Evolutionary conservation across 2,888 invertebrate species (phyloP).

Genomic region (Papilio protenor): DNA sequence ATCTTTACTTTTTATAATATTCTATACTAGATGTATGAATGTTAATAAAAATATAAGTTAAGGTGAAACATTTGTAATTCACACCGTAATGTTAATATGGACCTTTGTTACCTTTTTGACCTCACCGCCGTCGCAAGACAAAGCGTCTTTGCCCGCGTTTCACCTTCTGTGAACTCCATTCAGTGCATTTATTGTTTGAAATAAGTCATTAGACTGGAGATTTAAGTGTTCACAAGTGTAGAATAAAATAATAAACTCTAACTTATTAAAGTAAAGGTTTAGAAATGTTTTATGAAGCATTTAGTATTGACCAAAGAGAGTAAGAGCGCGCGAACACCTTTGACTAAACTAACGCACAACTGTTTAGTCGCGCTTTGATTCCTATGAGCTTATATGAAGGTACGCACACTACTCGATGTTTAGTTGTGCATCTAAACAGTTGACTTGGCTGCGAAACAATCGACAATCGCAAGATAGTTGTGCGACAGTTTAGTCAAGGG

Average conservation of each 20-base stretch:
- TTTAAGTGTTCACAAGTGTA: constrained; percentile 1
- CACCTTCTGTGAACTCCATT: constrained; percentile 11
- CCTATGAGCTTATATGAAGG: too few relatives aligned
- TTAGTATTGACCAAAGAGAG: too few relatives aligned
- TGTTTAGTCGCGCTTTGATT: too few relatives aligned
- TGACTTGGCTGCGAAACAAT: too few relatives aligned
- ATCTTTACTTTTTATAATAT: too few relatives aligned
- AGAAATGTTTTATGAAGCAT: background rate
- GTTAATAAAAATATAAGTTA: background rate
- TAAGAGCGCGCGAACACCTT: too few relatives aligned
- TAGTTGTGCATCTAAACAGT: too few relatives aligned
- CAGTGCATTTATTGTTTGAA: constrained; percentile 20
- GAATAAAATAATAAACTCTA: constrained; percentile 1
- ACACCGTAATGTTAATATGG: background rate
- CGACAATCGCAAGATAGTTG: too few relatives aligned
- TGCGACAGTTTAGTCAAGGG: too few relatives aligned
- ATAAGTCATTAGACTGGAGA: background rate
- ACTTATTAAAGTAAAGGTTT: background rate
- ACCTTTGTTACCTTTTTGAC: constrained; percentile 20
- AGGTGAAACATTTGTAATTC: background rate
- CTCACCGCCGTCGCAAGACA: constrained; percentile 8
- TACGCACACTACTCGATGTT: too few relatives aligned
- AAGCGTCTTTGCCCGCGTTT: constrained; percentile 13
- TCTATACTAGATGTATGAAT: background rate
- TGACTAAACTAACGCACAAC: too few relatives aligned